Conservation (phyloP, 2,888 invertebrate species). For the Drosophila yooni region DNA sequence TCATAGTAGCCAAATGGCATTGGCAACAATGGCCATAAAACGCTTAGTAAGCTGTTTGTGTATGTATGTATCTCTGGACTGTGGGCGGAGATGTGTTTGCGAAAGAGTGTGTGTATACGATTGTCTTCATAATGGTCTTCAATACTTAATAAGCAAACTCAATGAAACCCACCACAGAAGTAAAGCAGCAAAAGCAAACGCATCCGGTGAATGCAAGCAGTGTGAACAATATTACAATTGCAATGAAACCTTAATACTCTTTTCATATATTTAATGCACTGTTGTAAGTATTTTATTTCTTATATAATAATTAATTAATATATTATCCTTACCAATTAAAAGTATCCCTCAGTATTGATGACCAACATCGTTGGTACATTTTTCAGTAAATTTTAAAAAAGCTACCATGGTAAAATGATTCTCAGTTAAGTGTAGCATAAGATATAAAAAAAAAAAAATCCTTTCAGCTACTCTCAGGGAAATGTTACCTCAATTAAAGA, state of each 20-base stretch:
- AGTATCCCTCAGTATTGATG: neutral
- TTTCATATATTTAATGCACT: neutral
- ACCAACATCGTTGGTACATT: neutral
- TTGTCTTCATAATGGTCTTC: conserved; percentile 68
- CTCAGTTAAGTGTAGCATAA: conserved; percentile 47
- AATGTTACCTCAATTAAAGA: conserved; percentile 79
- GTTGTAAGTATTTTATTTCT: neutral
- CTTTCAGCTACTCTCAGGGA: conserved; percentile 47
- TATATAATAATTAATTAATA: neutral
- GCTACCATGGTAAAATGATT: conserved; percentile 21
- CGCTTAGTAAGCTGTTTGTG: conserved; percentile 42
- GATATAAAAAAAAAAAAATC: conserved; percentile 26
- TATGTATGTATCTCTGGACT: conserved; percentile 15
- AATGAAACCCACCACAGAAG: conserved; percentile 42
- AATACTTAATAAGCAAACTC: conserved; percentile 68
- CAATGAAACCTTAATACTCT: conserved; percentile 33
- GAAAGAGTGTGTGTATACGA: conserved; percentile 3
- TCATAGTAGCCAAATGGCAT: conserved; percentile 15
- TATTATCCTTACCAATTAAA: too few species aligned
- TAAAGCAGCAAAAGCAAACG: conserved; percentile 37
- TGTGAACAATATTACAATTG: conserved; percentile 28
- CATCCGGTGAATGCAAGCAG: conserved; percentile 36
- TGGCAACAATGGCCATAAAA: conserved; percentile 61
- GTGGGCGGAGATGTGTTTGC: conserved; percentile 1
- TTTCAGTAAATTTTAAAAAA: conserved; percentile 5